Evolutionary conservation across 1,140 invertebrate species (phyloP), one percentile per base, ranked within the genome.

Genomic region (Megathymus violae): DNA sequence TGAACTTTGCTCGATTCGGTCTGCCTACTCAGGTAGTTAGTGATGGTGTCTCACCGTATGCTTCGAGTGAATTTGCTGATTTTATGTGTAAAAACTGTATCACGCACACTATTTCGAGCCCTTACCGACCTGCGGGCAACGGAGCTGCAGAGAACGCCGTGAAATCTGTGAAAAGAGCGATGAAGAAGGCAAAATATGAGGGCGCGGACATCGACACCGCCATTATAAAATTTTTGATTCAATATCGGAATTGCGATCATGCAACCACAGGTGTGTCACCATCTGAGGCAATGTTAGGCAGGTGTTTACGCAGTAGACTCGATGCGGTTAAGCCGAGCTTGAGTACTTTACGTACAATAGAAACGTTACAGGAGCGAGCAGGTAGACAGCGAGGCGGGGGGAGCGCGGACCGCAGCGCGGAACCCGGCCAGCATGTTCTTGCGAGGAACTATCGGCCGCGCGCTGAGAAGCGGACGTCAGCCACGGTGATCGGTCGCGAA

Each of bases 141-240:
- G 82, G 84, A 0, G 71, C 62, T 5, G 80, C 78, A 0, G 82
- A 84, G 71, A 76, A 88, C 43, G 69, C 74, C 10, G 86, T 90
- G 0, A 74, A 79, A 62, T 77, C 63, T 0, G 68, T 88, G 4
- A 89, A 89, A 65, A 68, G 64, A 27, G 71, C 51, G 9, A 64
- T 85, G 16, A 80, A 80, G 46, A 71, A 67, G 54, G 68, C 69
- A 11, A 11, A 60, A 40, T n/a, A 31, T 10, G 54, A 65, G 14
- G 47, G 46, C 1, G 14, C 14, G 1, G 22, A 47, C 7, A 13
- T 13, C 5, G 44, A 47, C 5, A 47, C n/a, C 4, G 43, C 43
- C 0, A n/a, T 25, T 3, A 15, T 7, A 27, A 22, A 43, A 43
- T 13, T 54, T 56, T 41, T 43, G 11, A 27, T 56, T 47, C n/a